phyloP scores from a whole-genome alignment of 2,113 vertebrate species.

The Corythoichthys intestinalis region DNA sequence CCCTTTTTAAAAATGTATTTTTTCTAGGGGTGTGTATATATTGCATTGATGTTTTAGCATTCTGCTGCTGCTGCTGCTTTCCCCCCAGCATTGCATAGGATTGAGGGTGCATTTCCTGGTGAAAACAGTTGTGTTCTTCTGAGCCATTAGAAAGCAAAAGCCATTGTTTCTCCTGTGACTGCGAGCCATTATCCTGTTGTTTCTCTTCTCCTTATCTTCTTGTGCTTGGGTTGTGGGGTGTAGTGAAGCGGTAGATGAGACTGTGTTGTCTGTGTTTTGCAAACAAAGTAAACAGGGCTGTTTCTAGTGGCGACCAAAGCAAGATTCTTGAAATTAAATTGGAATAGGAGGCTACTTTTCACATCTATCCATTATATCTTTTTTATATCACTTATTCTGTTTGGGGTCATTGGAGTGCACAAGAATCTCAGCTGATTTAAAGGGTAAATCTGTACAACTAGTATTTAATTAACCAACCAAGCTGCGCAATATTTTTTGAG shows the following conservation, averaged over 20 bases:
- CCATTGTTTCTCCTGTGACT: constrained; percentile 49
- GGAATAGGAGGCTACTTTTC: background rate
- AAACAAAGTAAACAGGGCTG: constrained; percentile 35
- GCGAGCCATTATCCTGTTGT: constrained; percentile 36
- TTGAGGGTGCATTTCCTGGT: constrained; percentile 48
- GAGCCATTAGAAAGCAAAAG: constrained; percentile 42
- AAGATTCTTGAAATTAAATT: constrained; percentile 36
- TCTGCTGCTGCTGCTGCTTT: constrained; percentile 12
- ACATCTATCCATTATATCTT: background rate
- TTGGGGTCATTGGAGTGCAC: background rate
- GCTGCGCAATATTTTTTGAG: background rate
- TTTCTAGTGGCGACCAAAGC: constrained; percentile 22
- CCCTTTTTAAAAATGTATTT: constrained; percentile 60
- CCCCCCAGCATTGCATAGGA: constrained; percentile 18
- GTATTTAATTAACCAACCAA: too few relatives aligned
- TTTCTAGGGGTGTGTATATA: constrained; percentile 26
- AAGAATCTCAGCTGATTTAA: background rate
- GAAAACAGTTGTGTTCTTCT: constrained; percentile 36
- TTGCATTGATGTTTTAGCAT: constrained; percentile 17
- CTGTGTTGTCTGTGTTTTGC: constrained; percentile 43
- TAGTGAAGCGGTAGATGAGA: constrained; percentile 32
- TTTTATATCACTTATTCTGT: background rate
- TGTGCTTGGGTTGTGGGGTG: constrained; percentile 23
- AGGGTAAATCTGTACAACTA: background rate
- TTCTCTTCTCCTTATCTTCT: constrained; percentile 37